Base-by-base conservation (phyloP, 2,797 vertebrate species). In the Eremophila alpestris region DNA sequence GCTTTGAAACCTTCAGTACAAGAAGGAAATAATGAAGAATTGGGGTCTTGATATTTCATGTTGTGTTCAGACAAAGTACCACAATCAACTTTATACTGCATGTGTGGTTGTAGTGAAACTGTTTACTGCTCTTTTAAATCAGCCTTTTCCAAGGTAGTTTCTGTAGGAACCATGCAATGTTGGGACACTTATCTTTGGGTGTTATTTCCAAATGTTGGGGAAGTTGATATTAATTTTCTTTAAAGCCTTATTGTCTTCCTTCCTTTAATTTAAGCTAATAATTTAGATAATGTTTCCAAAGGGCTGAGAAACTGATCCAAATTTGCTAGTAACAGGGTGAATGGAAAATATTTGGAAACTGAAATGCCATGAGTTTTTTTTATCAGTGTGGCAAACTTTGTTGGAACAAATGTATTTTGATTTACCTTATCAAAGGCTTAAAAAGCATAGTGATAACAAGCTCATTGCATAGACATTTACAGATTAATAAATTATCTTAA, bases 401-500 rank as follows among this genome's bases (percentile, higher is more conserved):
- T 87, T 89, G 71, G 70, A 89, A 77, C 48, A 1, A 16, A 89
- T 89, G 29, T 41, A 69, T 93, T 91, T 91, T 85, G 70, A 79
- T 92, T 94, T 88, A 77, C 67, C 41, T 94, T 88, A 87, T 82
- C 64, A 73, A 82, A 82, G 11, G 14, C 70, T 85, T 93, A 40
- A 82, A 94, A 90, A 89, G 60, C 64, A 27, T 4, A 43, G 83
- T 55, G 92, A 74, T 87, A 96, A 73, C 80, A 88, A 76, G 36
- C 63, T 95, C 55, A 90, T 83, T n/a, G 2, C 46, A 23, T 38
- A 79, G 88, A 71, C 40, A 38, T 81, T 86, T 94, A 75, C 84
- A 86, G 77, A 88, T 79, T 62, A 81, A 17, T 83, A 87, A 90
- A 30, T 60, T 87, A 68, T 82, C 55, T 69, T 87, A 86, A 93